Evolutionary conservation across 2,888 invertebrate genomes (phyloP).

Genomic region (Tinea trinotella): DNA sequence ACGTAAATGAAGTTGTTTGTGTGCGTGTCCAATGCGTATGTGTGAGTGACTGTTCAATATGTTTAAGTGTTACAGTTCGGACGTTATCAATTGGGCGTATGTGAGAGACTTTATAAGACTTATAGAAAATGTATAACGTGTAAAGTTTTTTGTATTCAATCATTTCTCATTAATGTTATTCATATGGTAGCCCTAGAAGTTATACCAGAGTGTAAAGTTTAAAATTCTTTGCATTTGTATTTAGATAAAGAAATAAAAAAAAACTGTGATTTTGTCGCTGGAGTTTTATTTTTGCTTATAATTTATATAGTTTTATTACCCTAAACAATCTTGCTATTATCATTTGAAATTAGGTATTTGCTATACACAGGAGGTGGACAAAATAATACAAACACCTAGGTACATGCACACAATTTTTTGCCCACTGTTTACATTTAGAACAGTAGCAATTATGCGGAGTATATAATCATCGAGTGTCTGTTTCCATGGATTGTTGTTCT

Average conservation of each 20-base stretch:
- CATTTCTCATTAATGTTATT: constrained; percentile 60
- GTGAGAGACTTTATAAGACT: constrained; percentile 66
- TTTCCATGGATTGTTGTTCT: too few relatives aligned
- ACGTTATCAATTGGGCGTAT: constrained; percentile 31
- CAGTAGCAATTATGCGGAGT: too few relatives aligned
- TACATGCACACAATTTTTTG: too few relatives aligned
- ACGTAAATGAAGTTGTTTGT: not conserved
- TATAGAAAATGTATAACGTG: constrained; percentile 68
- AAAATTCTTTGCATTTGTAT: constrained; percentile 67
- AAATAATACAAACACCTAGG: too few relatives aligned
- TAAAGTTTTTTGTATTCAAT: constrained; percentile 70
- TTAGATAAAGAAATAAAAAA: constrained; percentile 66
- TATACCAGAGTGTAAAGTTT: constrained; percentile 61
- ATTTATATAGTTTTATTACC: too few relatives aligned
- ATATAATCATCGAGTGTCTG: too few relatives aligned
- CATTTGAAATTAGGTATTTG: too few relatives aligned
- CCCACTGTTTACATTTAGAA: too few relatives aligned
- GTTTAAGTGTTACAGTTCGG: constrained; percentile 60
- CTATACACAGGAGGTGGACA: too few relatives aligned
- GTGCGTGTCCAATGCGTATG: not conserved
- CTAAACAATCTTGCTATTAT: too few relatives aligned
- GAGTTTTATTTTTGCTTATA: constrained; percentile 11
- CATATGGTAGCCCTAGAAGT: constrained; percentile 59
- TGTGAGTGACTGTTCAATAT: not conserved
- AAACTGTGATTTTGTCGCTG: constrained; percentile 61